Evolutionary conservation across 2,888 invertebrate species (phyloP).

Genomic region (Rhingia rostrata): DNA sequence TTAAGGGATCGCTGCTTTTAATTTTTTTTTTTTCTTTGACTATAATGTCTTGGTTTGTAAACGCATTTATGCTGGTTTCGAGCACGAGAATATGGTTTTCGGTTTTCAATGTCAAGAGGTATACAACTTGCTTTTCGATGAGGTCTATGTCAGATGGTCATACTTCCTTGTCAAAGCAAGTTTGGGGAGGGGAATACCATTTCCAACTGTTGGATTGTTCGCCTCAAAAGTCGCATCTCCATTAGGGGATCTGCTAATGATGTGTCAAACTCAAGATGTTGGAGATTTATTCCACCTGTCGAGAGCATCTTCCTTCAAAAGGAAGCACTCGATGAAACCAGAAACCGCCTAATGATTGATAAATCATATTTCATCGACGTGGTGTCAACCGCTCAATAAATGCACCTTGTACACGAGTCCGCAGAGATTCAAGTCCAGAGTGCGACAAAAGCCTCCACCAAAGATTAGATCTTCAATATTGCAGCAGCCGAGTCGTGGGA

Average conservation of each 20-base stretch:
- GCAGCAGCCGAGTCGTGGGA: slow-evolving; percentile 52
- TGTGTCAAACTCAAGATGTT: slow-evolving; percentile 7
- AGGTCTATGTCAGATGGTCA: no score
- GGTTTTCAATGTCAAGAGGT: slow-evolving; percentile 31
- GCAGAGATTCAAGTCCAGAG: slow-evolving; percentile 46
- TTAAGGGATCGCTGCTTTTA: slow-evolving; percentile 6
- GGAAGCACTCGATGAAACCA: slow-evolving; percentile 23
- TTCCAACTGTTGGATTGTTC: neutral
- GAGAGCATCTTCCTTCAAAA: neutral
- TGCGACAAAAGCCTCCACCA: neutral
- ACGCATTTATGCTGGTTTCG: slow-evolving; percentile 25
- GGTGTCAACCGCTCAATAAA: slow-evolving; percentile 71
- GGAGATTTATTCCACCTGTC: slow-evolving; percentile 1
- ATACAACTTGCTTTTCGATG: neutral
- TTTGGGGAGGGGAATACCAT: no score
- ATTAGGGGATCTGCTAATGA: slow-evolving; percentile 40
- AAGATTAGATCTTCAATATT: slow-evolving; percentile 25
- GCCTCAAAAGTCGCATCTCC: slow-evolving; percentile 17
- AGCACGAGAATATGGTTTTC: slow-evolving; percentile 17
- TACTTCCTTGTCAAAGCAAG: no score
- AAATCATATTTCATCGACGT: slow-evolving; percentile 67
- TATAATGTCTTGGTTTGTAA: slow-evolving; percentile 62
- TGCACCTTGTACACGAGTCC: slow-evolving; percentile 53
- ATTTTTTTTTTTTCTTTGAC: no score
- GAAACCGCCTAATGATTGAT: slow-evolving; percentile 50